A percentile compares a stretch with the other conserved stretches of the same genome.
These are phyloP conservation scores for Hucho hucho DNA, from an alignment of 2,113 vertebrate genomes.

Conservation along the genomic window DNA sequence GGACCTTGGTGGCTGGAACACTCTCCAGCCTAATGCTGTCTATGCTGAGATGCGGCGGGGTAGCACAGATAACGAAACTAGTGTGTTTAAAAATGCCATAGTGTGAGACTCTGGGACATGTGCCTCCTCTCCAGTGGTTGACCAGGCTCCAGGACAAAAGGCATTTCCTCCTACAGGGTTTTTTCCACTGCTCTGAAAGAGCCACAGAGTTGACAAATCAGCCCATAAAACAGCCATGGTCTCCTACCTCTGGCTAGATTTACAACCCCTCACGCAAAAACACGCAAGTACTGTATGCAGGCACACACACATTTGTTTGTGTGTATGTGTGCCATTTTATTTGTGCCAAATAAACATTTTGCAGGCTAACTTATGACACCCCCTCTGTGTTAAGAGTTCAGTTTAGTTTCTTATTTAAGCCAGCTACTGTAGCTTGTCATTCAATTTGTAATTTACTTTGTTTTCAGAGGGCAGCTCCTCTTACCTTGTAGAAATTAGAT, in stretches of 20 bases:
- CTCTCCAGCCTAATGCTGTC: too few relatives aligned
- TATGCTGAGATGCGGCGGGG: too few relatives aligned
- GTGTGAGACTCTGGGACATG: not conserved
- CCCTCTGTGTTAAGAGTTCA: not conserved
- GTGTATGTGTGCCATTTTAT: too few relatives aligned
- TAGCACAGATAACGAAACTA: not conserved
- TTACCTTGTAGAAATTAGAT: not conserved
- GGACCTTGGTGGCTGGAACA: too few relatives aligned
- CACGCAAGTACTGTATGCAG: not conserved
- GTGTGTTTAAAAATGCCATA: not conserved
- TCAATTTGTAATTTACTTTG: not conserved
- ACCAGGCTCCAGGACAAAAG: conserved; percentile 18
- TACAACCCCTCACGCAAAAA: not conserved
- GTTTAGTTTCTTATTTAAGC: not conserved
- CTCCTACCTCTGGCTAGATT: conserved; percentile 5
- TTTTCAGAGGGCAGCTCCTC: not conserved
- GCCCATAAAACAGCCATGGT: conserved; percentile 2
- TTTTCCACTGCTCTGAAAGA: conserved; percentile 15
- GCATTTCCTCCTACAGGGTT: conserved; percentile 13
- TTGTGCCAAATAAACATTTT: too few relatives aligned
- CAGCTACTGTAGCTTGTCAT: not conserved
- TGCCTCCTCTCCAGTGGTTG: not conserved
- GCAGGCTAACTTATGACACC: too few relatives aligned
- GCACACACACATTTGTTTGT: conserved; percentile 4
- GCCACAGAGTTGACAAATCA: conserved; percentile 22